Conservation (phyloP, 2,888 invertebrate species). For the Podabrus alpinus region DNA sequence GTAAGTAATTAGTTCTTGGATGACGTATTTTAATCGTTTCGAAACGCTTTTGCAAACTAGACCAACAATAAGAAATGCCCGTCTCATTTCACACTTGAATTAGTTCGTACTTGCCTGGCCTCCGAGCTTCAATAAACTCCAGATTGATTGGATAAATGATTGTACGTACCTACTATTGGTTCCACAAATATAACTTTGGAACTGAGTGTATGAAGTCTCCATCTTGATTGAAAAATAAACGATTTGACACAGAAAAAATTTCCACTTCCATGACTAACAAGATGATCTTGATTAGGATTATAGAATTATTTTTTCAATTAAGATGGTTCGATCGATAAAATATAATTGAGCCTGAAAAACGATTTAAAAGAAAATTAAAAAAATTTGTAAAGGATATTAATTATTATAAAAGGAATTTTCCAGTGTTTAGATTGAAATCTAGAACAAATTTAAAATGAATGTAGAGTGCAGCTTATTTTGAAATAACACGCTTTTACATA, state of each 20-base stretch:
- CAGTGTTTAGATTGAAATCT: background rate
- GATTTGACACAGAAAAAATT: constrained; percentile 16
- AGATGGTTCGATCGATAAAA: background rate
- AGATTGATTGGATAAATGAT: constrained; percentile 49
- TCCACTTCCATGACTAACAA: background rate
- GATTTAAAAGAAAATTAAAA: background rate
- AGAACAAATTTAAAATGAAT: background rate
- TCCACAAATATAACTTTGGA: constrained; percentile 41
- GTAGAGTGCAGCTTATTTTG: background rate
- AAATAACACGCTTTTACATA: background rate
- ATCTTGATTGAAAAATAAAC: constrained; percentile 41
- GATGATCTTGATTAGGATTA: background rate
- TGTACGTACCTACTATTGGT: constrained; percentile 42
- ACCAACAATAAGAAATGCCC: constrained; percentile 41
- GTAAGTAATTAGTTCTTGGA: constrained; percentile 32
- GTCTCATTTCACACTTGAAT: constrained; percentile 49
- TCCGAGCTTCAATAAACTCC: constrained; percentile 45
- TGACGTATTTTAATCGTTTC: constrained; percentile 46
- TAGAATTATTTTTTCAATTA: background rate
- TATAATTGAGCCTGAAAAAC: background rate
- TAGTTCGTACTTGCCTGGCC: constrained; percentile 40
- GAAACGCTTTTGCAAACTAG: constrained; percentile 43
- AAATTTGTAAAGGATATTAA: background rate
- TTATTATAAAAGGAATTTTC: background rate
- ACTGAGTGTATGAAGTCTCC: constrained; percentile 31